Percentiles rank a stretch among this genome's conserved stretches.
Conservation (phyloP, 92 coral and sea anemone species). For the Phenganax subtilis region DNA sequence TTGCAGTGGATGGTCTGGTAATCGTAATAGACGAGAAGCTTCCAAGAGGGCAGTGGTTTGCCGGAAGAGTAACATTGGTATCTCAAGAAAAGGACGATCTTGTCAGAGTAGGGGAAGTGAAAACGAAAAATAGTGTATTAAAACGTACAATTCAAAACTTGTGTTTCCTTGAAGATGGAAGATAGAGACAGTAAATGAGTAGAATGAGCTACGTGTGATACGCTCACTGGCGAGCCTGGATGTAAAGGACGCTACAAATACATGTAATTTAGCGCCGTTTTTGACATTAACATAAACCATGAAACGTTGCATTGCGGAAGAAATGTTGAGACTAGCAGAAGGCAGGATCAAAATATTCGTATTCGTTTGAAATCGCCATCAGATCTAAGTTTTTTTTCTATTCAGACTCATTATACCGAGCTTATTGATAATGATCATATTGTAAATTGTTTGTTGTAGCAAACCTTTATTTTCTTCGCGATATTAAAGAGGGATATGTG, state of each 20-base stretch:
- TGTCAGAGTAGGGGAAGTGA: conserved; percentile 44
- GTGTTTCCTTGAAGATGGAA: conserved; percentile 6
- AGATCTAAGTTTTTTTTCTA: background rate
- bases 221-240: conserved; percentile 5
- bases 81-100: conserved; percentile 29
- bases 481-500: background rate
- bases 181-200: background rate
- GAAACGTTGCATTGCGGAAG: background rate
- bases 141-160: conserved; percentile 15
- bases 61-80: conserved; percentile 21
- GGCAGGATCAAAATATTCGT: background rate
- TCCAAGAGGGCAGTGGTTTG: conserved; percentile 39
- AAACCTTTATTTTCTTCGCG: background rate
- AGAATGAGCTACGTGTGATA: background rate
- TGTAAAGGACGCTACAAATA: too few species aligned
- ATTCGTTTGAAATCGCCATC: background rate
- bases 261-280: background rate
- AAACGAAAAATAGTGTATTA: conserved; percentile 27
- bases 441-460: background rate
- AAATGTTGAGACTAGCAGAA: background rate
- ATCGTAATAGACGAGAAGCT: conserved; percentile 33
- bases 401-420: background rate
- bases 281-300: background rate
- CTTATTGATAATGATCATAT: background rate
- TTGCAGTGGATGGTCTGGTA: conserved; percentile 46